Percentiles rank a stretch among this genome's conserved stretches.
Evolutionary conservation across 2,113 vertebrate species (phyloP).

Genomic region (Oxygymnocypris stewartii): DNA sequence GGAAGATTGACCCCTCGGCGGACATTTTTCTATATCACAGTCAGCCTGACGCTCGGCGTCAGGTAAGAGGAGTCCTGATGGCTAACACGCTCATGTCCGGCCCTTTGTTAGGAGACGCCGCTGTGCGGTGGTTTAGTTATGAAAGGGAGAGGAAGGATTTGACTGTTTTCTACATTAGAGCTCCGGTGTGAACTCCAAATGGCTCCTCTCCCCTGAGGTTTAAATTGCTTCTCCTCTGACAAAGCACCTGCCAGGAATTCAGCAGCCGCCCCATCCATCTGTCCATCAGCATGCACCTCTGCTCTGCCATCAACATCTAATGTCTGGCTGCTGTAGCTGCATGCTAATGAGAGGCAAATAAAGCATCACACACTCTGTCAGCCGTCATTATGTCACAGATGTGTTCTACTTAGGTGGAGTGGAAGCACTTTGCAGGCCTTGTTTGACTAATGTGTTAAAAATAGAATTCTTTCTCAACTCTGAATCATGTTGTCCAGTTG

Average conservation of each 20-base stretch:
- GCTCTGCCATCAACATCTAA: constrained; percentile 79
- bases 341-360: constrained; percentile 80
- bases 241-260: constrained; percentile 82
- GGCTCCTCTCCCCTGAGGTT: constrained; percentile 71
- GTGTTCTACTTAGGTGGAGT: constrained; percentile 68
- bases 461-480: constrained; percentile 37
- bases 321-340: constrained; percentile 67
- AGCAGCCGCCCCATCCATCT: constrained; percentile 80
- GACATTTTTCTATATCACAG: constrained; percentile 79
- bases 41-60: constrained; percentile 68
- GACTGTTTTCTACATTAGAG: constrained; percentile 64
- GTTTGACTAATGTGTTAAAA: constrained; percentile 47
- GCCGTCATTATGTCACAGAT: constrained; percentile 71
- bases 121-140: constrained; percentile 64
- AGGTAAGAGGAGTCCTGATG: constrained; percentile 58
- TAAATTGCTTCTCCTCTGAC: constrained; percentile 81
- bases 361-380: constrained; percentile 78
- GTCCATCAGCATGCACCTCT: constrained; percentile 76
- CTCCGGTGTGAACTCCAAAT: constrained; percentile 67
- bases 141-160: constrained; percentile 53
- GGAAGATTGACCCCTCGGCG: constrained; percentile 79
- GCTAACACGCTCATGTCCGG: constrained; percentile 60
- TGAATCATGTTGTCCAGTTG: constrained; percentile 13
- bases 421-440: constrained; percentile 38
- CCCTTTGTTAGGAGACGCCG: constrained; percentile 63